Base-by-base conservation (phyloP, 2,113 vertebrate genomes). In the Cairina moschata region DNA sequence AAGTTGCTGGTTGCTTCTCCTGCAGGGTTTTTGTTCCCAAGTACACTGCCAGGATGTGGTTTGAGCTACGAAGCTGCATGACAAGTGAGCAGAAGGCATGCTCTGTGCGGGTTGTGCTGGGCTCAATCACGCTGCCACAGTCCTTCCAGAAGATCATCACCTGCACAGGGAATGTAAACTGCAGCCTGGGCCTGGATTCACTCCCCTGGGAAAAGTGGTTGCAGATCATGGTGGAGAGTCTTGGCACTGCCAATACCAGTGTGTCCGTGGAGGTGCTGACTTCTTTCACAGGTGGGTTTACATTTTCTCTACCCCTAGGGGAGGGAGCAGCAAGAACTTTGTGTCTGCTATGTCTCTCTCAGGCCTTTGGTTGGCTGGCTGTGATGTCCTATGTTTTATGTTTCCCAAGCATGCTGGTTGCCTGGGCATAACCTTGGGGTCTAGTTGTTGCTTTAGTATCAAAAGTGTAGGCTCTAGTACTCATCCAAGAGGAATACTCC, bases 191-290 rank as follows among this genome's bases (percentile, higher is more conserved):
- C 26, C 97, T 99, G 31, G 80, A 91, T 6, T 98, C 98, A 0
- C 99, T 99, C 0, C 99, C 99, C 1, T 99, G 99, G 99, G 98
- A 98, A 91, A 97, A 96, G 69, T 99, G 99, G 99, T 86, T 99
- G 67, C 98, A 97, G 44, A 97, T 99, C 91, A 96, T 97, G 0
- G 98, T 98, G 84, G 98, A 99, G 95, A 98, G 94, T 86, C 95
- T 96, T 1, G 93, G 86, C 3, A 62, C 95, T 32, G 34, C 95
- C 44, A 98, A 97, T 2, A 60, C 73, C 31, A 98, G 95, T 0
- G 96, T 98, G 63, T 90, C 91, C 0, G 98, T 99, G 91, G 97
- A 88, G 36, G 94, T 98, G 36, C 34, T 97, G 40, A 98, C 98
- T 52, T 97, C 97, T 55, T 97, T 98, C 97, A 98, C 98, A 98